Evolutionary conservation across 1,140 invertebrate genomes (phyloP).

Genomic region (Luehdorfia chinensis): DNA sequence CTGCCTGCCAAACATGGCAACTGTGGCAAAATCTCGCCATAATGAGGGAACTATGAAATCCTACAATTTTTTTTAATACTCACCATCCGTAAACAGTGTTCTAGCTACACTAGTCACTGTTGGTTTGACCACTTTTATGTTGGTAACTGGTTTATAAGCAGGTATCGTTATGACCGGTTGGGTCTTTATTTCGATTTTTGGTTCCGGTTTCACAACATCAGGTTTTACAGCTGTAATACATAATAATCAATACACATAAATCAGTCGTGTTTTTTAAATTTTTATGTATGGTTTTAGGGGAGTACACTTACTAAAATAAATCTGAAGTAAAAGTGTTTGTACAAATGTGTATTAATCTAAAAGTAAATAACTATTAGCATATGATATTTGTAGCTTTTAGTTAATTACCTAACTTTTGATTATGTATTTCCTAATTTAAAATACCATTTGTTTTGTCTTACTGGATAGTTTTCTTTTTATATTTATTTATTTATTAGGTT

Average conservation of each 20-base stretch:
- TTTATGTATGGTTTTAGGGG: background rate
- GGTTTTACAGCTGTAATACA: background rate
- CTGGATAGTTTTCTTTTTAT: too few species aligned
- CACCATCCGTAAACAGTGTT: constrained; percentile 54
- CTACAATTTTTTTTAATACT: constrained; percentile 17
- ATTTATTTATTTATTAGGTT: too few species aligned
- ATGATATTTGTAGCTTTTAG: too few species aligned
- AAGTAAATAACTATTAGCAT: too few species aligned
- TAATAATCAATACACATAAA: background rate
- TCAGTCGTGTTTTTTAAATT: background rate
- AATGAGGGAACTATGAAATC: too few species aligned
- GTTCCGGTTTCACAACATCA: constrained; percentile 20
- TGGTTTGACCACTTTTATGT: constrained; percentile 28
- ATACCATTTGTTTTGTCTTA: too few species aligned
- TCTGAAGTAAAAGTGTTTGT: background rate
- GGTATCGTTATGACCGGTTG: constrained; percentile 28
- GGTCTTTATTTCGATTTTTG: constrained; percentile 28
- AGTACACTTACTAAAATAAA: too few species aligned
- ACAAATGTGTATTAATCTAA: background rate
- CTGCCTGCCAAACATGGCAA: too few species aligned
- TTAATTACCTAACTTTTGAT: too few species aligned
- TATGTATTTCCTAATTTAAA: too few species aligned
- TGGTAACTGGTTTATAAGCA: constrained; percentile 27
- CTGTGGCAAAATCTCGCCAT: too few species aligned
- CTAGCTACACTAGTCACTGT: constrained; percentile 35